Conservation (phyloP, 2,888 invertebrate genomes). For the Drosophila testacea region DNA sequence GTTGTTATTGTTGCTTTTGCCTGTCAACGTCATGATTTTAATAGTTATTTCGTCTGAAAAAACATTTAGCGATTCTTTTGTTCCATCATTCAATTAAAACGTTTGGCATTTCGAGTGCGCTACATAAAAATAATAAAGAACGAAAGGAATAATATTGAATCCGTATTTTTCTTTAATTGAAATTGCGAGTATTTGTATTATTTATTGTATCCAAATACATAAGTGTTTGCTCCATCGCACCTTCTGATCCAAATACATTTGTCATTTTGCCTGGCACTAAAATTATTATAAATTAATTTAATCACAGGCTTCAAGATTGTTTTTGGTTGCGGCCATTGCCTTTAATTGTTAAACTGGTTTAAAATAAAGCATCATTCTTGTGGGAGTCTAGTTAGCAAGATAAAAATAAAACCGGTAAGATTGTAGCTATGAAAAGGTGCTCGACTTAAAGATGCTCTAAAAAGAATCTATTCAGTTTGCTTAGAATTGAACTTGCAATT, state of each 20-base stretch:
- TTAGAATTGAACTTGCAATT: background rate
- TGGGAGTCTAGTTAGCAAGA: slow-evolving; percentile 21
- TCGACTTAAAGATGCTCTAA: background rate
- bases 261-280: slow-evolving; percentile 5
- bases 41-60: slow-evolving; percentile 37
- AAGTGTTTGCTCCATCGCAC: background rate
- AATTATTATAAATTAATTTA: slow-evolving; percentile 11
- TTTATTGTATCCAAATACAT: background rate
- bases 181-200: slow-evolving; percentile 14
- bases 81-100: slow-evolving; percentile 36
- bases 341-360: slow-evolving; percentile 46
- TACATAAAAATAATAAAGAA: slow-evolving; percentile 20
- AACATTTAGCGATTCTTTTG: slow-evolving; percentile 30
- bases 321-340: slow-evolving; percentile 52
- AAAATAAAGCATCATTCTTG: slow-evolving; percentile 21
- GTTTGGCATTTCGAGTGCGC: slow-evolving; percentile 46
- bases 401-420: slow-evolving; percentile 13
- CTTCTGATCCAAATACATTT: slow-evolving; percentile 6
- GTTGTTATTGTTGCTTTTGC: slow-evolving; percentile 26
- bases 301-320: slow-evolving; percentile 8
- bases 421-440: background rate
- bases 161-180: background rate
- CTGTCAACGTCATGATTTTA: slow-evolving; percentile 63
- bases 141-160: slow-evolving; percentile 19
- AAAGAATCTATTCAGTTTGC: background rate